Evolutionary conservation across 2,113 vertebrate genomes (phyloP).

Genomic region (Pelecanus crispus): DNA sequence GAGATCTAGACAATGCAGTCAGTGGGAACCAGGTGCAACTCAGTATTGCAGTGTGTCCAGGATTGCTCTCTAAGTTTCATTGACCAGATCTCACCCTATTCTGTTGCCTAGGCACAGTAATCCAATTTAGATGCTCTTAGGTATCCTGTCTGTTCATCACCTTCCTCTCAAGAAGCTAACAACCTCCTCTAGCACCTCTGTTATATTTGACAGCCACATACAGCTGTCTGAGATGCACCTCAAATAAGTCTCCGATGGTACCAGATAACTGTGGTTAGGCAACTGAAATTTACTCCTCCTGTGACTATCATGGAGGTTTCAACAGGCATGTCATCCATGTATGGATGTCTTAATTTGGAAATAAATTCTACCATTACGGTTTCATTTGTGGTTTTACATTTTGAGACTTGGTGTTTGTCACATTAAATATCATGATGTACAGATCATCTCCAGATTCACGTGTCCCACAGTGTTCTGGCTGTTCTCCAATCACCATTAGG

Average conservation of each 20-base stretch:
- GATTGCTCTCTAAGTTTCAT: neutral
- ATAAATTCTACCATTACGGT: neutral
- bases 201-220: neutral
- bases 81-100: neutral
- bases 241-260: neutral
- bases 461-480: neutral
- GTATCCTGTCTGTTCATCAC: neutral
- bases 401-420: neutral
- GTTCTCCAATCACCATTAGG: neutral
- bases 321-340: neutral
- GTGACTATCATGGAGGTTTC: neutral
- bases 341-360: neutral
- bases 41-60: neutral
- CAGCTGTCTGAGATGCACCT: neutral
- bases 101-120: neutral
- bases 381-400: neutral
- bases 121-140: neutral
- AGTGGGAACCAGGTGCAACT: neutral
- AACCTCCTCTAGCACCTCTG: neutral
- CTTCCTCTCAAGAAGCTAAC: neutral
- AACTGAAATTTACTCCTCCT: neutral
- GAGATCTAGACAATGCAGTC: neutral
- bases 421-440: neutral
- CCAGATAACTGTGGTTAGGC: neutral
- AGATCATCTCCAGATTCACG: neutral